Evolutionary conservation across 2,797 vertebrate species (phyloP).

Genomic region (Orientallactaga sibirica): DNA sequence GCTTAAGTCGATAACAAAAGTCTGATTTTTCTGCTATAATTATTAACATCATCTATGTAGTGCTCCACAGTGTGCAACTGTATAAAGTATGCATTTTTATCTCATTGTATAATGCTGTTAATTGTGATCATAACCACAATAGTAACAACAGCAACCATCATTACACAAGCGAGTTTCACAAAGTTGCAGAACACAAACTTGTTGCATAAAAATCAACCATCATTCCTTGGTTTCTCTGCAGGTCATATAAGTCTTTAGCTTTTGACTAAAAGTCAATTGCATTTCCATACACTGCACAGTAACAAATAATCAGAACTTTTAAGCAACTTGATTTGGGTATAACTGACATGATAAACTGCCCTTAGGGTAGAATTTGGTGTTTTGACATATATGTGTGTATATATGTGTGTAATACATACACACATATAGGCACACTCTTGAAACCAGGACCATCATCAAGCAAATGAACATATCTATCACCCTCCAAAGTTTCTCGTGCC

Average conservation of each 20-base stretch:
- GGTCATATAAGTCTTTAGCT: not conserved
- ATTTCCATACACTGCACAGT: not conserved
- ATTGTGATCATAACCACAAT: constrained; percentile 49
- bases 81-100: not conserved
- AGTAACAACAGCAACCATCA: constrained; percentile 23
- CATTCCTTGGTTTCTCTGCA: not conserved
- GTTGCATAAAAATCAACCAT: not conserved
- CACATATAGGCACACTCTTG: not conserved
- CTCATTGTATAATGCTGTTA: constrained; percentile 1
- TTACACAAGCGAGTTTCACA: constrained; percentile 8
- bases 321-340: not conserved
- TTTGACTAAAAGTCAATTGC: not conserved
- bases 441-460: constrained; percentile 4
- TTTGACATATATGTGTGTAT: not conserved
- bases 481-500: not conserved
- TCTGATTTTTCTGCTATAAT: not conserved
- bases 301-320: not conserved
- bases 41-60: constrained; percentile 30
- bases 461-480: not conserved
- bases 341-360: not conserved
- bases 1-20: not conserved
- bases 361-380: not conserved
- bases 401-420: too few relatives aligned
- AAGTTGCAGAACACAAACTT: constrained; percentile 1
- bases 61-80: not conserved